A percentile compares a stretch with the other conserved stretches of the same genome.
Evolutionary conservation across 2,797 vertebrate species (phyloP).

Genomic region (Danio tinwini): DNA sequence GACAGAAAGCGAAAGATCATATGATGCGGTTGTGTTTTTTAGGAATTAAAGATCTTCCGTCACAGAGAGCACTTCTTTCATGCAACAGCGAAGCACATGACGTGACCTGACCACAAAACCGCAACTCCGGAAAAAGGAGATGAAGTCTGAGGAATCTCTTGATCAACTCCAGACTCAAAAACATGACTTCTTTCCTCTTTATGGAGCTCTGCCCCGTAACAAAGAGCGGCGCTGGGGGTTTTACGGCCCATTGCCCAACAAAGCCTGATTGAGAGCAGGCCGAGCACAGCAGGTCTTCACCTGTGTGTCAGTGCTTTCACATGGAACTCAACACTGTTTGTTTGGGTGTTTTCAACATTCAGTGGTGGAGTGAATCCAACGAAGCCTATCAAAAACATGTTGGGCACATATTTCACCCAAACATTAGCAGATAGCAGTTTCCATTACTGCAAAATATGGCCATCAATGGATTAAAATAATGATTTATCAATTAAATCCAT

Average conservation of each 20-base stretch:
- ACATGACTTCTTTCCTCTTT: constrained; percentile 57
- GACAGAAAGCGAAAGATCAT: constrained; percentile 24
- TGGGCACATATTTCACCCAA: background rate
- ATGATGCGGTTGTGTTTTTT: constrained; percentile 17
- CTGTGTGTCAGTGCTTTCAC: constrained; percentile 57
- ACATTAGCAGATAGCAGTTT: background rate
- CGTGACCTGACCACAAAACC: constrained; percentile 32
- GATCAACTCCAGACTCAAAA: constrained; percentile 66
- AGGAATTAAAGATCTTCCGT: background rate
- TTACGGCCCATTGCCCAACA: constrained; percentile 69
- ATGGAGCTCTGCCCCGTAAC: constrained; percentile 65
- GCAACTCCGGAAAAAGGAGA: constrained; percentile 26
- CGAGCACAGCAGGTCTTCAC: constrained; percentile 33
- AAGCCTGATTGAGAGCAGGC: constrained; percentile 73
- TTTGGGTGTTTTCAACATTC: constrained; percentile 27
- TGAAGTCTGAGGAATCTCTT: constrained; percentile 66
- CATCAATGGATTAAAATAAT: no score
- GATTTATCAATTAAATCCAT: no score
- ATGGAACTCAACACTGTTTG: constrained; percentile 56
- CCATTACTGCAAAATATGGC: no score
- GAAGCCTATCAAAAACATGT: background rate
- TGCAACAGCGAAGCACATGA: constrained; percentile 37
- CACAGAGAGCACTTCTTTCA: constrained; percentile 45
- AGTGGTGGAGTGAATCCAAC: background rate
- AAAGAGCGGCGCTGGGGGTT: constrained; percentile 52